These are phyloP conservation scores for Leptopilina boulardi DNA, from an alignment of 1,140 invertebrate genomes.

Conservation along the genomic window DNA sequence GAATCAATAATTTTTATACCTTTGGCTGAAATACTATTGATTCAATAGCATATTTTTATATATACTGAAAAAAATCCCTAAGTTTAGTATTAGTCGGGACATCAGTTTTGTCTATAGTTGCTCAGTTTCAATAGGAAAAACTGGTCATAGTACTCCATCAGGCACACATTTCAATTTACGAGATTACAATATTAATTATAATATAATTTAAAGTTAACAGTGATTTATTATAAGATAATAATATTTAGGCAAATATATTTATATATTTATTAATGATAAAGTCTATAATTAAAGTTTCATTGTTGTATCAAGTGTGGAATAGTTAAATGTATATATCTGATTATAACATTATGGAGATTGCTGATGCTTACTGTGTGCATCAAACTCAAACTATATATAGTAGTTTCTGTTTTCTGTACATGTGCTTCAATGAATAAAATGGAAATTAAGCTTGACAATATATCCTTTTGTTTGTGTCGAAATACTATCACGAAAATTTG, in stretches of 20 bases:
- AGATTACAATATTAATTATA: no score
- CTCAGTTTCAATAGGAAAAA: no score
- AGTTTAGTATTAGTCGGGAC: no score
- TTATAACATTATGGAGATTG: neutral
- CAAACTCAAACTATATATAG: neutral
- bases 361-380: neutral
- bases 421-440: constrained; percentile 53
- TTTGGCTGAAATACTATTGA: no score
- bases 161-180: no score
- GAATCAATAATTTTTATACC: no score
- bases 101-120: no score
- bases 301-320: neutral
- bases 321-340: neutral
- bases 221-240: neutral
- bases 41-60: no score
- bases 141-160: no score
- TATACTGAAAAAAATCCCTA: no score
- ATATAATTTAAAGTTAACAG: no score
- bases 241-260: neutral
- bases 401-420: constrained; percentile 47
- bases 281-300: neutral
- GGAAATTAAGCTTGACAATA: constrained; percentile 53
- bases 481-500: constrained; percentile 45
- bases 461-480: constrained; percentile 44
- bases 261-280: neutral